phyloP scores from a whole-genome alignment of 2,113 vertebrate genomes.

The Paraplagusia blochii region DNA sequence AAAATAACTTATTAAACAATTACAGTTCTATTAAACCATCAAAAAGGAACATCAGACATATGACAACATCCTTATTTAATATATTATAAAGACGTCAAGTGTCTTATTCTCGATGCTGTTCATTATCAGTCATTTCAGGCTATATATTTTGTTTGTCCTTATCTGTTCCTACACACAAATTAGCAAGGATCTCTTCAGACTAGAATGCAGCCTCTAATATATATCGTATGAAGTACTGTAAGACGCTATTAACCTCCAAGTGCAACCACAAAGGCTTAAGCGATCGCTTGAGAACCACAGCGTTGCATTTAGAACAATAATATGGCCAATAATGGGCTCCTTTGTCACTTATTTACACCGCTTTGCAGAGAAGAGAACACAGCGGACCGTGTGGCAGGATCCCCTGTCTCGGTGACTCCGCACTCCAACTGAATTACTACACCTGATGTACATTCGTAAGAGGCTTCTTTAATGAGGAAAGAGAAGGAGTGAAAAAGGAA shows the following conservation, averaged over 20 bases:
- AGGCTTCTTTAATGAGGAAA: slow-evolving; percentile 52
- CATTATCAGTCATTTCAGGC: no score
- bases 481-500: not conserved
- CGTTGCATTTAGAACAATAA: slow-evolving; percentile 33
- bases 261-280: slow-evolving; percentile 35
- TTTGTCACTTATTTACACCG: slow-evolving; percentile 29
- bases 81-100: no score
- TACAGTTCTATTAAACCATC: no score
- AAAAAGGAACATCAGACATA: no score
- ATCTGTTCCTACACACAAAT: no score
- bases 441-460: slow-evolving; percentile 47
- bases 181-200: no score
- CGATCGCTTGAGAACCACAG: slow-evolving; percentile 32
- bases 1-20: no score
- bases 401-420: slow-evolving; percentile 11
- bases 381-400: slow-evolving; percentile 25
- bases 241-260: slow-evolving; percentile 38
- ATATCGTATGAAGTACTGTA: slow-evolving; percentile 23
- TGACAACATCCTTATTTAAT: no score
- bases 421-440: slow-evolving; percentile 31
- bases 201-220: slow-evolving; percentile 32
- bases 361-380: slow-evolving; percentile 10
- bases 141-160: no score
- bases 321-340: slow-evolving; percentile 40
- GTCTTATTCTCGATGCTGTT: no score